Conservation (phyloP, 2,888 invertebrate species). For the Chrysopilus asiliformis region DNA sequence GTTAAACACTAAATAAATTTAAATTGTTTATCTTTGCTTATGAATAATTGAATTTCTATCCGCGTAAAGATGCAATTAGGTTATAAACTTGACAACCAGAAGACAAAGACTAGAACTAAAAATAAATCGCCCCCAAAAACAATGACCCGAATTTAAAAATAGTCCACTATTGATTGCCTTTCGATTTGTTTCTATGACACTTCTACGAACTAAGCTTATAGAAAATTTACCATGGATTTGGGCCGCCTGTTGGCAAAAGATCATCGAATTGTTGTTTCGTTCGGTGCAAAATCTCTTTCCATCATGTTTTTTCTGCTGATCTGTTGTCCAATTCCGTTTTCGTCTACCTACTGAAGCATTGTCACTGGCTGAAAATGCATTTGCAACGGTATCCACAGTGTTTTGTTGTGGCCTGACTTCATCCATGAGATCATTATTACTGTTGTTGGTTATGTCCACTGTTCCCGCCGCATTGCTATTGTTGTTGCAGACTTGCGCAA, state of each 20-base stretch:
- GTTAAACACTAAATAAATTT: too few species aligned
- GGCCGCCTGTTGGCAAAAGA: neutral
- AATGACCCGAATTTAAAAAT: neutral
- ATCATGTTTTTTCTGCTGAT: neutral
- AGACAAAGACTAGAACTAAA: neutral
- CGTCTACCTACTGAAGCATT: too few species aligned
- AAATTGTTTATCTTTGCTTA: too few species aligned
- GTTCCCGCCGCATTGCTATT: neutral
- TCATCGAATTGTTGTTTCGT: neutral
- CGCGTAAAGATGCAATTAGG: too few species aligned
- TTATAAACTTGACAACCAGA: too few species aligned
- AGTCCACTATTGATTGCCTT: neutral
- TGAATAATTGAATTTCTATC: too few species aligned
- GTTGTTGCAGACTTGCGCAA: constrained; percentile 16
- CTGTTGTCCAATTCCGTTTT: neutral
- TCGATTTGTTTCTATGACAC: too few species aligned
- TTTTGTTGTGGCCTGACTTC: neutral
- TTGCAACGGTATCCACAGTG: neutral
- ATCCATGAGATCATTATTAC: neutral
- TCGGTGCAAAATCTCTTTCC: constrained; percentile 10
- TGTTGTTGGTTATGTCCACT: neutral
- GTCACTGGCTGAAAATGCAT: too few species aligned
- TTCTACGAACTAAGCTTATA: neutral
- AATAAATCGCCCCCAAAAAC: neutral
- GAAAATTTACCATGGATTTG: neutral